These are phyloP conservation scores for Poeciliopsis retropinna DNA, from an alignment of 2,113 vertebrate genomes.

Conservation along the genomic window DNA sequence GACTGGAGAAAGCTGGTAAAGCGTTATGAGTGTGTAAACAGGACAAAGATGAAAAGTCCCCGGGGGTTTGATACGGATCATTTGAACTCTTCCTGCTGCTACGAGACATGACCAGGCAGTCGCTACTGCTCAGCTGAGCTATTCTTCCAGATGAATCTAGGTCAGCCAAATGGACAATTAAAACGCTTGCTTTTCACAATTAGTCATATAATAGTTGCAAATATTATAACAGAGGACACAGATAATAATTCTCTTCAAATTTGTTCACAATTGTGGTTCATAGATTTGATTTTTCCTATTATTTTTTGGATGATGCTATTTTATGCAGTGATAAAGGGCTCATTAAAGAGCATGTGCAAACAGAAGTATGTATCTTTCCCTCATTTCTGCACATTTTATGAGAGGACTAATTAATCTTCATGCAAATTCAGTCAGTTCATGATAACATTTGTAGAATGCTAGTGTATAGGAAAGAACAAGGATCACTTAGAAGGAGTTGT, in stretches of 20 bases:
- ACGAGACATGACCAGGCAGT: background rate
- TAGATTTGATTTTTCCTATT: background rate
- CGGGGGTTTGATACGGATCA: slow-evolving; percentile 8
- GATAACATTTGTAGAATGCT: background rate
- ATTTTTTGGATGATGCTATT: background rate
- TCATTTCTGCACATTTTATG: no score
- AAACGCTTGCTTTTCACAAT: background rate
- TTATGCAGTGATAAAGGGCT: no score
- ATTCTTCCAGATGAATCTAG: background rate
- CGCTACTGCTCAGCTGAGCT: background rate
- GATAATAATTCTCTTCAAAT: background rate
- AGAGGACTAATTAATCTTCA: no score
- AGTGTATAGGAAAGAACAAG: background rate
- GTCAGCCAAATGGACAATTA: background rate
- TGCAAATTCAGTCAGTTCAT: no score
- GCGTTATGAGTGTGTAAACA: background rate
- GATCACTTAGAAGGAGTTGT: background rate
- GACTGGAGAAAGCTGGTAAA: background rate
- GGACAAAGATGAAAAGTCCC: background rate
- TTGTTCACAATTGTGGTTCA: background rate
- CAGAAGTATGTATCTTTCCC: no score
- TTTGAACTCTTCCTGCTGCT: slow-evolving; percentile 9
- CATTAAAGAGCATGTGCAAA: no score
- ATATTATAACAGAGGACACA: background rate
- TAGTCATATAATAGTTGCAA: background rate